phyloP scores from a whole-genome alignment of 1,140 invertebrate genomes.

The Linepithema humile region DNA sequence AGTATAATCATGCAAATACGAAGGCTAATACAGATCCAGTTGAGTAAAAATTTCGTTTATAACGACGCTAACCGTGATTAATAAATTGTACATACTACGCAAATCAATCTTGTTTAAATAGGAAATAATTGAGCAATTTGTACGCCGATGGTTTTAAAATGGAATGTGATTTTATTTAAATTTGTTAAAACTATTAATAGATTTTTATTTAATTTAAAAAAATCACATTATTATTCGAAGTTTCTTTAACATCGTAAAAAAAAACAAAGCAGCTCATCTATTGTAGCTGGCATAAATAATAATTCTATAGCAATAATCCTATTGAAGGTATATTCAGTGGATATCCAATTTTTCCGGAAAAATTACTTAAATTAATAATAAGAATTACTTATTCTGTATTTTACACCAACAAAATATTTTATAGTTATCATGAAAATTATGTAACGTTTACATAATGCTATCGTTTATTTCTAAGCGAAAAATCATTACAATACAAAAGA shows the following conservation, averaged over 20 bases:
- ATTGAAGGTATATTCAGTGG: not conserved
- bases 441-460: not conserved
- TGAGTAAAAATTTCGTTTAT: not conserved
- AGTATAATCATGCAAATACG: not conserved
- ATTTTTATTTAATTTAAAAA: constrained; percentile 5
- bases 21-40: not conserved
- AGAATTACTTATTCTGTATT: constrained; percentile 6
- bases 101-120: not conserved
- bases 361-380: not conserved
- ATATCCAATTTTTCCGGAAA: not conserved
- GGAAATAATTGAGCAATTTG: constrained; percentile 8
- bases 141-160: not conserved
- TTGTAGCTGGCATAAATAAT: not conserved
- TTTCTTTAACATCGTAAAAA: not conserved
- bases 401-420: constrained; percentile 13
- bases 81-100: not conserved
- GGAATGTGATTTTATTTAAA: not conserved
- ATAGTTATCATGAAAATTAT: not conserved
- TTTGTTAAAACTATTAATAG: not conserved
- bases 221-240: not conserved
- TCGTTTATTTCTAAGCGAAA: not conserved
- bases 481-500: not conserved
- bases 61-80: not conserved
- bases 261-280: not conserved
- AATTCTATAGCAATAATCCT: constrained; percentile 5